phyloP scores from a whole-genome alignment of 1,140 invertebrate species.

The Gonioctena quinquepunctata region DNA sequence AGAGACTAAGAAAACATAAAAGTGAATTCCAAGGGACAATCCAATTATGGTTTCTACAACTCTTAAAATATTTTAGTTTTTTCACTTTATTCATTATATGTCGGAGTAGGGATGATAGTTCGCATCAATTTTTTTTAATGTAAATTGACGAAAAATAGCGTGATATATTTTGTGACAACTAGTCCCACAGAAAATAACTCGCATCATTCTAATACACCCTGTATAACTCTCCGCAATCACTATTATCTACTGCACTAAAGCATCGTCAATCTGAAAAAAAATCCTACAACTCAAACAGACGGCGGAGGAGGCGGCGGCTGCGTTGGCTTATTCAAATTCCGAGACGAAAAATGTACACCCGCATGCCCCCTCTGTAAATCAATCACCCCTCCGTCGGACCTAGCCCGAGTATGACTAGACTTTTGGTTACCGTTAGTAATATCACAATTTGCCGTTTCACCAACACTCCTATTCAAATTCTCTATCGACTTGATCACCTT shows the following conservation, averaged over 20 bases:
- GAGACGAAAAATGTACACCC: constrained; percentile 30
- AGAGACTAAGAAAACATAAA: too few relatives aligned
- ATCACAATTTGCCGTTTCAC: constrained; percentile 20
- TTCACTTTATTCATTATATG: too few relatives aligned
- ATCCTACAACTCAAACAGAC: background rate
- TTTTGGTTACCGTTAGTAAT: constrained; percentile 31
- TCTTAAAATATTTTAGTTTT: too few relatives aligned
- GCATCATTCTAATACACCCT: too few relatives aligned
- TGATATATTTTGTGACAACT: too few relatives aligned
- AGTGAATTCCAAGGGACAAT: too few relatives aligned
- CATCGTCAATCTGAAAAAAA: background rate
- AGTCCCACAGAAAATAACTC: too few relatives aligned
- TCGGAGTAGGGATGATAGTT: too few relatives aligned
- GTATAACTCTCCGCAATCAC: too few relatives aligned
- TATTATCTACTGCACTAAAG: background rate
- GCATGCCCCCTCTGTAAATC: constrained; percentile 28
- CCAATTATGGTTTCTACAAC: too few relatives aligned
- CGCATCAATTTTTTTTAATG: too few relatives aligned
- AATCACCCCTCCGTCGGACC: constrained; percentile 51
- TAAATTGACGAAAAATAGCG: too few relatives aligned
- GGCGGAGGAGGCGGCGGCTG: constrained; percentile 53
- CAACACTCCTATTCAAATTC: constrained; percentile 34
- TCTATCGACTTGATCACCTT: constrained; percentile 30
- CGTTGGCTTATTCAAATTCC: constrained; percentile 49
- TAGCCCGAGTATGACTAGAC: constrained; percentile 49